A percentile compares a stretch with the other conserved stretches of the same genome.
These are phyloP conservation scores for Rhagonycha lutea DNA, from an alignment of 2,888 invertebrate genomes.

Conservation along the genomic window DNA sequence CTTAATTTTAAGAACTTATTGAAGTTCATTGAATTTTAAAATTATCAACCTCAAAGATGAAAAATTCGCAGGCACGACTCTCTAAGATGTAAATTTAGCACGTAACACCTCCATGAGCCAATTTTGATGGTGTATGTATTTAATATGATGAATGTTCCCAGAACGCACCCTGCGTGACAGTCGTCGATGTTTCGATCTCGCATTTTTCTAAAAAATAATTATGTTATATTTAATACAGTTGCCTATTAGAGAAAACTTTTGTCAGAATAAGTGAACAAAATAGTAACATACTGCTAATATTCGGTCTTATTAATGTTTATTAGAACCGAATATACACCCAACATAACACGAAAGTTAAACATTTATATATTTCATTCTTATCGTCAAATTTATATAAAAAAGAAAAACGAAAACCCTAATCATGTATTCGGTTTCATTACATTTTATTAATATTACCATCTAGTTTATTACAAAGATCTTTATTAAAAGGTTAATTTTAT, in stretches of 20 bases:
- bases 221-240: not conserved
- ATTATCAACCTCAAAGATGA: not conserved
- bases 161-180: not conserved
- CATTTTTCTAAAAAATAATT: not conserved
- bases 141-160: not conserved
- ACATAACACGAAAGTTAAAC: not conserved
- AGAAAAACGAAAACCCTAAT: not conserved
- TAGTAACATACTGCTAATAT: not conserved
- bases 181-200: not conserved
- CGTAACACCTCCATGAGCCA: not conserved
- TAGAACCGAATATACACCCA: not conserved
- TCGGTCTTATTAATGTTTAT: not conserved
- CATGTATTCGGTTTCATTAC: not conserved
- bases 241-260: not conserved
- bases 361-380: not conserved
- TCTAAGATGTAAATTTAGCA: not conserved
- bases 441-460: not conserved
- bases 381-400: not conserved
- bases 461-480: not conserved
- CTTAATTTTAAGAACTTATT: not conserved
- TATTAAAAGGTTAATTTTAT: not conserved
- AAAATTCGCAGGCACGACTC: not conserved
- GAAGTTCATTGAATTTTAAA: not conserved
- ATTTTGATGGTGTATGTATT: not conserved
- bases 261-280: not conserved